phyloP scores from a whole-genome alignment of 1,140 invertebrate species.

The Dendroctonus ponderosae region DNA sequence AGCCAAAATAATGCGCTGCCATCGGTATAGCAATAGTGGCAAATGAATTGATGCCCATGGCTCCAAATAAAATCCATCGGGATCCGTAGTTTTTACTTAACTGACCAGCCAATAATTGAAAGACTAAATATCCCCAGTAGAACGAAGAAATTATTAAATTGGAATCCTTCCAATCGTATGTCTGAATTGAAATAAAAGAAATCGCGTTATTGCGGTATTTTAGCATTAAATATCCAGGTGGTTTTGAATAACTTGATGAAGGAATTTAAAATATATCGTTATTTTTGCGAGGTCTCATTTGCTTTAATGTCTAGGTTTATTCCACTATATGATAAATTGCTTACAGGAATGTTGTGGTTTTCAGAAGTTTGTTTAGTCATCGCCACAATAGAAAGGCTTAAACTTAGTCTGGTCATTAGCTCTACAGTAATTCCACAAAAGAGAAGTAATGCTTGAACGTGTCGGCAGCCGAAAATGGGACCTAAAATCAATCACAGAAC shows the following conservation, averaged over 20 bases:
- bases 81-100: conserved; percentile 63
- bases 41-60: conserved; percentile 56
- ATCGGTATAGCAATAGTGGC: conserved; percentile 54
- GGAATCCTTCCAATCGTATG: conserved; percentile 50
- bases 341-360: conserved; percentile 22
- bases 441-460: conserved; percentile 22
- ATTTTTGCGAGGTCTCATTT: too few relatives aligned
- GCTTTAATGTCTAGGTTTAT: too few relatives aligned
- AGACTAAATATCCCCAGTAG: conserved; percentile 61
- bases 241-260: too few relatives aligned
- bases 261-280: too few relatives aligned
- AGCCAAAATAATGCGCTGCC: conserved; percentile 52
- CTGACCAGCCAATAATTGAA: conserved; percentile 65
- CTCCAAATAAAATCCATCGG: conserved; percentile 59
- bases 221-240: not conserved
- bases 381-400: conserved; percentile 36
- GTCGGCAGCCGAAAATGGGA: conserved; percentile 18
- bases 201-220: not conserved
- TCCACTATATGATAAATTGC: not conserved
- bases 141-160: conserved; percentile 63
- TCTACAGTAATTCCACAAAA: conserved; percentile 18
- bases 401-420: conserved; percentile 28
- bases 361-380: conserved; percentile 33
- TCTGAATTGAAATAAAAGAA: conserved; percentile 27
- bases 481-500: conserved; percentile 3